Evolutionary conservation across 2,888 invertebrate genomes (phyloP), one percentile per base, ranked within the genome.

Genomic region (Eristalis tenax): DNA sequence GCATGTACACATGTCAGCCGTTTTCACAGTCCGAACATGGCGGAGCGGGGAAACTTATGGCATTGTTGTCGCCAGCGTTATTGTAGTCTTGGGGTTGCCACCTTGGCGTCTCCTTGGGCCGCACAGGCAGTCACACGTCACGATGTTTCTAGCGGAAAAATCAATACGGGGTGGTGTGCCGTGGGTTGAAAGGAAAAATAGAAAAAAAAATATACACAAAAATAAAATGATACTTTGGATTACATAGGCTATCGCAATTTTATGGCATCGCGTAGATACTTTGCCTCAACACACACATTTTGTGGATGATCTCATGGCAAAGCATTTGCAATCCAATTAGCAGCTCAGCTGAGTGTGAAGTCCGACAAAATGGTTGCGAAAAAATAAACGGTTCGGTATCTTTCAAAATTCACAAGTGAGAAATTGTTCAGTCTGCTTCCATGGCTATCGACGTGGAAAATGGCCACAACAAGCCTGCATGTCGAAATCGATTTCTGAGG

Each of bases 21-120:
- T 8, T 18, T n/a, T 43, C 43, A 18, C 18, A 18, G 50, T 0
- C 50, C 50, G 18, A 4, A 8, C 6, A n/a, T 43, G 43, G 40
- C n/a, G 15, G 18, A 18, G 18, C 18, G 50, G 50, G 8, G 8
- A 10, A 18, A 50, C 63, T 69, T 43, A 69, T 77, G 26, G 63
- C 69, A 63, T 69, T 77, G 50, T 40, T 77, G 64, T 69, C 77
- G 70, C 64, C 70, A 78, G 4, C 38, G 43, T 74, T 78, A 70
- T 78, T 78, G 69, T 56, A 40, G 64, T 59, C 59, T 43, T 38
- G 28, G 11, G 4, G 15, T 28, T 38, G 22, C 18, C 18, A n/a
- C 22, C 15, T 3, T 64, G 22, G 15, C 35, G 70, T 26, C 8
- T 50, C 26, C 28, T 22, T 28, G 38, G 64, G 35, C 22, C 50